phyloP scores from a whole-genome alignment of 1,140 invertebrate species.

The Bombus waltoni region DNA sequence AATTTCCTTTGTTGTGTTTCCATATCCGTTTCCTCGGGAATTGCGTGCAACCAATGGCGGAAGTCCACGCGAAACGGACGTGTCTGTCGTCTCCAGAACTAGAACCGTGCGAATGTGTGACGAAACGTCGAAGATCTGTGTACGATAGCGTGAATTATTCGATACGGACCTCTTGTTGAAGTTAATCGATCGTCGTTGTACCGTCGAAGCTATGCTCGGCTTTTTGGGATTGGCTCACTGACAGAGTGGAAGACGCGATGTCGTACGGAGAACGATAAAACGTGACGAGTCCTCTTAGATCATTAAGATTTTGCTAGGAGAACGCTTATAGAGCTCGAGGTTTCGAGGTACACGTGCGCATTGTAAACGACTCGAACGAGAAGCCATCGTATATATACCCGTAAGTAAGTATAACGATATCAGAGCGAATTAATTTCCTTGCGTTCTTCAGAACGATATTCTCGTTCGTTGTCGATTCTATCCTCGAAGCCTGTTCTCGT shows the following conservation, averaged over 20 bases:
- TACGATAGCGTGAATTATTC: constrained; percentile 52
- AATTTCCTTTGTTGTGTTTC: constrained; percentile 46
- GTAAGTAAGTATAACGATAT: neutral
- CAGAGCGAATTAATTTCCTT: constrained; percentile 12
- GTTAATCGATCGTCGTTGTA: constrained; percentile 54
- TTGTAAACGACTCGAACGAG: neutral
- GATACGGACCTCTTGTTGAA: constrained; percentile 50
- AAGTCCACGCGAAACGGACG: constrained; percentile 6
- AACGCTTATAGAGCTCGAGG: constrained; percentile 3
- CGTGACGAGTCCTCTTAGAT: constrained; percentile 53
- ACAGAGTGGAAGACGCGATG: constrained; percentile 9
- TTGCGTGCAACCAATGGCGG: constrained; percentile 31
- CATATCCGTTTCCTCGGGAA: constrained; percentile 25
- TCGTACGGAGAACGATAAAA: constrained; percentile 42
- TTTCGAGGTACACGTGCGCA: neutral
- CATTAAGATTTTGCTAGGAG: constrained; percentile 28
- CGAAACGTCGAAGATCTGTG: constrained; percentile 22
- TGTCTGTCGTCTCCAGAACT: neutral
- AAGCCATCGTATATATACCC: neutral
- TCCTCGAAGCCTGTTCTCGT: constrained; percentile 39
- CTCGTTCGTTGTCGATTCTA: neutral
- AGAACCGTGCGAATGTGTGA: constrained; percentile 9
- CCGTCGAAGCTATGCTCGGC: constrained; percentile 37
- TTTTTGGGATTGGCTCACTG: constrained; percentile 40
- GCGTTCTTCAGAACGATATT: constrained; percentile 2